Evolutionary conservation across 2,797 vertebrate species (phyloP).

Genomic region (Salmo trutta): DNA sequence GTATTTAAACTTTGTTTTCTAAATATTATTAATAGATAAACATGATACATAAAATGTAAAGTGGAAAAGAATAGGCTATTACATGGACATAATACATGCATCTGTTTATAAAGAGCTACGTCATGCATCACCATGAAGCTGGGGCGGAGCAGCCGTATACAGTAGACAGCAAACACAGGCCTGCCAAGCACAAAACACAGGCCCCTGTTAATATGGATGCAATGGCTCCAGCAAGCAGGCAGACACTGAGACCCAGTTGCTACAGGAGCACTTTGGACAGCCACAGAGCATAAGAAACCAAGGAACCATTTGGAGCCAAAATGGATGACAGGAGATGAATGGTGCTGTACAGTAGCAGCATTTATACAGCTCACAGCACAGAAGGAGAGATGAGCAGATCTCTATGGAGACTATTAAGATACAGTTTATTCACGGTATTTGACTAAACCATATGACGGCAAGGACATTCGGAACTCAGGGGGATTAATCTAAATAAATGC

Average conservation of each 20-base stretch:
- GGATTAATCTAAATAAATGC: neutral
- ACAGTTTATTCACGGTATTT: slow-evolving; percentile 35
- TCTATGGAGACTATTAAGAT: slow-evolving; percentile 29
- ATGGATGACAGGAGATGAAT: slow-evolving; percentile 22
- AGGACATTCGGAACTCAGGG: neutral
- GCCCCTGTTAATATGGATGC: slow-evolving; percentile 55
- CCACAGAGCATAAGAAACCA: slow-evolving; percentile 32
- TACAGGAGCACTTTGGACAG: slow-evolving; percentile 45
- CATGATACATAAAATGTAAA: too few species aligned
- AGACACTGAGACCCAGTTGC: slow-evolving; percentile 31
- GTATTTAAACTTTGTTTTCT: too few species aligned
- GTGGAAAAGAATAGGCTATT: slow-evolving; percentile 37
- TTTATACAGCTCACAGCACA: slow-evolving; percentile 46
- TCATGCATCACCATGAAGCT: slow-evolving; percentile 31
- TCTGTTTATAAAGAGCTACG: slow-evolving; percentile 9
- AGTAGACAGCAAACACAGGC: slow-evolving; percentile 54
- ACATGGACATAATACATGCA: neutral
- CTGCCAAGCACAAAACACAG: slow-evolving; percentile 60
- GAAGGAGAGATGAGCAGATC: slow-evolving; percentile 26
- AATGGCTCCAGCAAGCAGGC: slow-evolving; percentile 55
- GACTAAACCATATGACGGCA: slow-evolving; percentile 17
- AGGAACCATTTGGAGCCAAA: slow-evolving; percentile 20
- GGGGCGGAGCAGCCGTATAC: slow-evolving; percentile 40
- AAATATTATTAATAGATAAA: too few species aligned
- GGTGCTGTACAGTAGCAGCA: slow-evolving; percentile 23